Base-by-base conservation (phyloP, 2,888 invertebrate species). In the Craniophora ligustri region DNA sequence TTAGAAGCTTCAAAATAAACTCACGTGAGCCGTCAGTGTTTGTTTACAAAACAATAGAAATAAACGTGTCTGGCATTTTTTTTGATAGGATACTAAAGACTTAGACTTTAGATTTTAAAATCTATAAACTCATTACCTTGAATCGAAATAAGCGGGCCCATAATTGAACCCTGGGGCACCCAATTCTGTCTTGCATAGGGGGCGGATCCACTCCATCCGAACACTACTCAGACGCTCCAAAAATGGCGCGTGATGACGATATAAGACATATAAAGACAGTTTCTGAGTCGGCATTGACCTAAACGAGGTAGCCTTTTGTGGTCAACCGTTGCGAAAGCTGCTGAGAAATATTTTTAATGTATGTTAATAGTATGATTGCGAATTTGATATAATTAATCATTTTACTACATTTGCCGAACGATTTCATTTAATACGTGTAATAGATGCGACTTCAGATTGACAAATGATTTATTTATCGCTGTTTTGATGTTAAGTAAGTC, bases 251-350 rank as follows among this genome's bases (percentile, higher is more conserved):
- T 67, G 82, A 85, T 88, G 89, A 90, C 87, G 84, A 76, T 82
- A 79, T 75, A 69, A 69, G 63, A 77, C 75, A 67, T 73, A 76
- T 76, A 78, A 69, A 79, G 72, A 74, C 72, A 74, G 63, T 78
- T 81, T 81, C 69, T 72, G 76, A 72, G 70, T 82, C 74, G 90
- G 79, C 91, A 91, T 88, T 91, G 90, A 90, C 90, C 90, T 78
- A 81, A 70, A 73, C 80, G 71, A 60, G 64, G 67, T 59, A 64
- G 63, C 88, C 87, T 80, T 88, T 81, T 86, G 80, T 84, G 86
- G 85, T 79, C 73, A 79, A 71, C 72, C 56, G 75, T 88, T 83
- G 78, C 85, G 85, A 89, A 89, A 89, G 85, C 81, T 61, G 72
- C 67, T 55, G 45, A 75, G 65, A 70, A 72, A 64, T 53, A 54